A percentile compares a stretch with the other conserved stretches of the same genome.
phyloP scores from a whole-genome alignment of 2,113 vertebrate species.

The Neoarius graeffei region DNA sequence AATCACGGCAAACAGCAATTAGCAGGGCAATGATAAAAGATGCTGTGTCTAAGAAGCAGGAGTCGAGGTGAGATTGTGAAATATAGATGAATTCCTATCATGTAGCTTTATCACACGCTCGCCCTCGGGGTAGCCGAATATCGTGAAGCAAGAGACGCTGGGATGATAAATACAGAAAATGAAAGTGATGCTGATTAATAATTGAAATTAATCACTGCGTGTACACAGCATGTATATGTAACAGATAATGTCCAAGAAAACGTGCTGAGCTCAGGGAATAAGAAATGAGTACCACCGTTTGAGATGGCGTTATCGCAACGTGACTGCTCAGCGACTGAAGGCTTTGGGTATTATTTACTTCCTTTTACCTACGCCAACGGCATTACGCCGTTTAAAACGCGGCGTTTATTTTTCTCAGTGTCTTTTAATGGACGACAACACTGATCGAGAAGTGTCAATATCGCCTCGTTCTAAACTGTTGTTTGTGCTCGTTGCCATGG shows the following conservation, averaged over 20 bases:
- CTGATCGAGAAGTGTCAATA: not conserved
- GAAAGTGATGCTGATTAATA: not conserved
- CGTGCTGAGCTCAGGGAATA: not conserved
- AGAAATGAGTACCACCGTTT: not conserved
- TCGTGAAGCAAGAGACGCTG: not conserved
- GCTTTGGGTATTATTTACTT: not conserved
- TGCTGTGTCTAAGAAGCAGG: conserved; percentile 56
- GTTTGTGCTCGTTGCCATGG: not conserved
- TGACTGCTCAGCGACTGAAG: not conserved
- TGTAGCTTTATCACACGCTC: not conserved
- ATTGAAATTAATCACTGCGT: not conserved
- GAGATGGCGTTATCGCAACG: not conserved
- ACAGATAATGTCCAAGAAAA: not conserved
- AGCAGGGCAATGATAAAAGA: conserved; percentile 56
- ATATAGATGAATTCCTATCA: not conserved
- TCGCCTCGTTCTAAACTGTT: not conserved
- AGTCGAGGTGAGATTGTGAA: conserved; percentile 27
- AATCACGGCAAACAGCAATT: conserved; percentile 72
- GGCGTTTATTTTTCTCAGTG: not conserved
- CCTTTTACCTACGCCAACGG: no score
- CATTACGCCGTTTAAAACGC: not conserved
- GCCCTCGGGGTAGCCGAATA: not conserved
- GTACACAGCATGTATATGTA: not conserved
- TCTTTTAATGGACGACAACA: not conserved
- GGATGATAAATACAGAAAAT: not conserved